Conservation (phyloP, 2,888 invertebrate genomes). For the Noctua fimbriata region DNA sequence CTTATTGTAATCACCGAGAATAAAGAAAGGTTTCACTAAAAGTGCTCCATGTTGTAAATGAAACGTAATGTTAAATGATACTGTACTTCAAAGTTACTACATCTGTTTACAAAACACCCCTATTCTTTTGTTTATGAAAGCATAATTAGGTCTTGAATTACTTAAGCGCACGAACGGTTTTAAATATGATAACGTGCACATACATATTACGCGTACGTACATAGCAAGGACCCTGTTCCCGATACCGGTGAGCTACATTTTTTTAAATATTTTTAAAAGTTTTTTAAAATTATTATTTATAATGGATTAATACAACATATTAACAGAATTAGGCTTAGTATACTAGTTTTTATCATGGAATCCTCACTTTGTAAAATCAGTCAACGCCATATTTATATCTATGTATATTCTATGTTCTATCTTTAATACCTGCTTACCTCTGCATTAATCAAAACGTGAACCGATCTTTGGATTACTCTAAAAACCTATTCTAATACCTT, state of each 20-base stretch:
- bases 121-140: background rate
- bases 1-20: background rate
- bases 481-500: background rate
- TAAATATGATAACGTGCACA: background rate
- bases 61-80: background rate
- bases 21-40: background rate
- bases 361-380: background rate
- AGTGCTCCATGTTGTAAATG: background rate
- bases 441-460: background rate
- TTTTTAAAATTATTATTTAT: too few relatives aligned
- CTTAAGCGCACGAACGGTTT: background rate
- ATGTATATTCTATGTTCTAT: background rate
- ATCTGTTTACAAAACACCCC: background rate
- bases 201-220: too few relatives aligned
- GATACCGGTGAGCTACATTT: too few relatives aligned
- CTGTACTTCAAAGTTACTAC: background rate
- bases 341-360: too few relatives aligned
- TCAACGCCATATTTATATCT: background rate
- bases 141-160: background rate
- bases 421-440: background rate
- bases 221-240: too few relatives aligned
- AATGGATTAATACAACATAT: too few relatives aligned
- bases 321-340: too few relatives aligned
- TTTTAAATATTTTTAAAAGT: too few relatives aligned
- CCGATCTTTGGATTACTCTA: background rate